Conservation (phyloP, 1,140 invertebrate genomes). For the Solenopsis invicta region DNA sequence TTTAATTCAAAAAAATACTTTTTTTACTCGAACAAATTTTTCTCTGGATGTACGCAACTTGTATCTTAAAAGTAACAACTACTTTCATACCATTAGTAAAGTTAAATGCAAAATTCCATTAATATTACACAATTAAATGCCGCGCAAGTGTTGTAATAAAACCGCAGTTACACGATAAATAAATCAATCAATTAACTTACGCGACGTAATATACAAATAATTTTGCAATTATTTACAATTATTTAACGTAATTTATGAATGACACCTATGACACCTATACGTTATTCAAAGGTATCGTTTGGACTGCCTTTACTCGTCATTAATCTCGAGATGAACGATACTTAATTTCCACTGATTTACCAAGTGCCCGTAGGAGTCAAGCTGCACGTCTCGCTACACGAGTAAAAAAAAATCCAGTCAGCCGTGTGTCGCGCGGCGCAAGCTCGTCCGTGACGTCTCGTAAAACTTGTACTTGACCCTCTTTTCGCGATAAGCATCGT, state of each 20-base stretch:
- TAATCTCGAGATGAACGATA: constrained; percentile 37
- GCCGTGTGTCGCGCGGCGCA: constrained; percentile 10
- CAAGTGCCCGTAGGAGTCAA: background rate
- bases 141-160: background rate
- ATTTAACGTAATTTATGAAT: constrained; percentile 22
- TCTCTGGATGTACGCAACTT: background rate
- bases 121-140: too few species aligned
- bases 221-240: too few species aligned
- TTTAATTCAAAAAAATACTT: too few species aligned
- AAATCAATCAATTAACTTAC: constrained; percentile 17
- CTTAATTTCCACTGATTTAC: constrained; percentile 55
- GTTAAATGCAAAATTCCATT: background rate
- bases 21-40: too few species aligned
- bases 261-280: background rate
- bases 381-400: background rate
- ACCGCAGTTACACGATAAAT: background rate
- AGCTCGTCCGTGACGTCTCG: constrained; percentile 33
- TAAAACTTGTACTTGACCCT: constrained; percentile 69
- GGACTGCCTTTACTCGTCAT: background rate
- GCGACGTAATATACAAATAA: background rate
- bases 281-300: background rate
- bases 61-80: background rate
- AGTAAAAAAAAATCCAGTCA: background rate
- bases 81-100: background rate
- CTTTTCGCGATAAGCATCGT: constrained; percentile 61